Percentiles rank a stretch among this genome's conserved stretches.
phyloP scores from a whole-genome alignment of 1,140 invertebrate species.

The Rhyzopertha dominica region DNA sequence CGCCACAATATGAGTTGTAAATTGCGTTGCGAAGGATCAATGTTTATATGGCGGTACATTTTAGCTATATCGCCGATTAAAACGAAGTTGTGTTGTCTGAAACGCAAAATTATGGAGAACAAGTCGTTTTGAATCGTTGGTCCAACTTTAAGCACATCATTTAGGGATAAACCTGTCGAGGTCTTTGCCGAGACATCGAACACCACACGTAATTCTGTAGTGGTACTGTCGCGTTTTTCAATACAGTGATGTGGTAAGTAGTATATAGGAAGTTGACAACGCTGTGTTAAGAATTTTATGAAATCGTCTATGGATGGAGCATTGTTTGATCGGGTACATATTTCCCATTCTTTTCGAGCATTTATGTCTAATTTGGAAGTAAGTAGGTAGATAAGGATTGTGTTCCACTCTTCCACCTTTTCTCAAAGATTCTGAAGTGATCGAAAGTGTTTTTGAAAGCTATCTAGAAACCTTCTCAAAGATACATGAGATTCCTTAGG shows the following conservation, averaged over 20 bases:
- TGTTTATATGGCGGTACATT: slow-evolving; percentile 46
- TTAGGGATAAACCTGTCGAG: slow-evolving; percentile 35
- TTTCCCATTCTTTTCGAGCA: too few relatives aligned
- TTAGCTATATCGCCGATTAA: slow-evolving; percentile 42
- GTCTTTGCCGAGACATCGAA: slow-evolving; percentile 32
- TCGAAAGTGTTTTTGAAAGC: too few relatives aligned
- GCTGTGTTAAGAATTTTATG: too few relatives aligned
- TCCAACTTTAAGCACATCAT: slow-evolving; percentile 40
- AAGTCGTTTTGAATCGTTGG: slow-evolving; percentile 44
- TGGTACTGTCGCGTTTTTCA: slow-evolving; percentile 19
- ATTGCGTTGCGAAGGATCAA: slow-evolving; percentile 36
- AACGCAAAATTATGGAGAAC: slow-evolving; percentile 43
- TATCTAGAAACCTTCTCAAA: too few relatives aligned
- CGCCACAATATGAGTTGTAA: slow-evolving; percentile 48
- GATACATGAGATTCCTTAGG: slow-evolving; percentile 15
- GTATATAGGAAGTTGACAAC: too few relatives aligned
- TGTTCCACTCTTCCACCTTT: too few relatives aligned
- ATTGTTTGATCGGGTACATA: too few relatives aligned
- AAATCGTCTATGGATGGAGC: too few relatives aligned
- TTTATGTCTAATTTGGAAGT: too few relatives aligned
- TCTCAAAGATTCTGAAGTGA: too few relatives aligned
- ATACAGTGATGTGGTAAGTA: slow-evolving; percentile 42
- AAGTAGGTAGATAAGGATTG: too few relatives aligned
- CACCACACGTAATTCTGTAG: slow-evolving; percentile 31
- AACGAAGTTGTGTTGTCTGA: slow-evolving; percentile 38